These are phyloP conservation scores for Mythimna impura DNA, from an alignment of 2,888 invertebrate species.

Conservation along the genomic window DNA sequence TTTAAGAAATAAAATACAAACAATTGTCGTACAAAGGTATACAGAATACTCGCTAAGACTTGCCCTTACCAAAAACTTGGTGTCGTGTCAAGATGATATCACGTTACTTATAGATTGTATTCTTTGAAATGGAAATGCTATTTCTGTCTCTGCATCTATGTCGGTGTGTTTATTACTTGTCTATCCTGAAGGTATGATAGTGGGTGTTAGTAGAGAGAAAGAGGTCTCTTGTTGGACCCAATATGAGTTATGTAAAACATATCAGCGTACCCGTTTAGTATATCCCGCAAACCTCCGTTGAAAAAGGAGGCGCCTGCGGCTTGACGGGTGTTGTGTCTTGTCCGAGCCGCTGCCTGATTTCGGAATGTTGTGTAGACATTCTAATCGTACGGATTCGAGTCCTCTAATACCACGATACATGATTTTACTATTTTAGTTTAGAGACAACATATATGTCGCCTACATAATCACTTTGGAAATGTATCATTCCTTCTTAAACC, in stretches of 20 bases:
- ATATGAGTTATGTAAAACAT: neutral
- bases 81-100: constrained; percentile 37
- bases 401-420: no score
- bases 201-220: neutral
- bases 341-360: no score
- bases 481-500: no score
- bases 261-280: no score
- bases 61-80: constrained; percentile 8
- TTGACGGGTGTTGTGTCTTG: no score
- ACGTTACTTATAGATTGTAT: constrained; percentile 34
- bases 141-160: constrained; percentile 27
- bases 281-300: no score
- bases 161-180: constrained; percentile 10
- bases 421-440: no score
- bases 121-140: constrained; percentile 44
- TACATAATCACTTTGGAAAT: no score
- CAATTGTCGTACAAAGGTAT: neutral
- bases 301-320: no score
- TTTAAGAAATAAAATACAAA: neutral
- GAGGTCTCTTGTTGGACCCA: neutral
- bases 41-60: neutral
- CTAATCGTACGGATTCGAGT: no score
- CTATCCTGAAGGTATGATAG: neutral
- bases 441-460: no score
- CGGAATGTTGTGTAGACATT: no score